A percentile compares a stretch with the other conserved stretches of the same genome.
Evolutionary conservation across 1,140 invertebrate species (phyloP).

Genomic region (Eciton burchellii): DNA sequence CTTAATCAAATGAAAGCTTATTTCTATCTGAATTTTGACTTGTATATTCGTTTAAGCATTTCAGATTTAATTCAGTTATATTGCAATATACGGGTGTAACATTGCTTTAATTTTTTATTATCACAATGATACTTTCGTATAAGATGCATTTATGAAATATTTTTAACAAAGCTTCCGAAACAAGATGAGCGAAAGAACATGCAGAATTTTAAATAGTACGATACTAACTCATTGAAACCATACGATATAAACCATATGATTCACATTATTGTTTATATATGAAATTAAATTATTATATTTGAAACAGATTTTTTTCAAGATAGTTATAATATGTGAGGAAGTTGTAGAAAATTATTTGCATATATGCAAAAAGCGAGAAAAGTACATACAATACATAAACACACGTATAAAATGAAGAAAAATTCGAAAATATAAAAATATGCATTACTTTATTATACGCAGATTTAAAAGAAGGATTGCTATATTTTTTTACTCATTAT

Average conservation of each 20-base stretch:
- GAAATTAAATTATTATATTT: constrained; percentile 22
- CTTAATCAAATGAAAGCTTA: neutral
- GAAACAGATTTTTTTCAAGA: neutral
- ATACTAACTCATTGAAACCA: neutral
- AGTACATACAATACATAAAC: constrained; percentile 34
- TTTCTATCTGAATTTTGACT: constrained; percentile 13
- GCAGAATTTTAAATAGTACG: neutral
- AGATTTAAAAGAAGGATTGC: constrained; percentile 5
- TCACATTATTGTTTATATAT: constrained; percentile 12
- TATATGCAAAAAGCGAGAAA: constrained; percentile 23
- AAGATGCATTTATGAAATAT: constrained; percentile 34
- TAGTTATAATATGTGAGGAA: constrained; percentile 45
- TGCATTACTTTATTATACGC: constrained; percentile 40
- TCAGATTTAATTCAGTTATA: constrained; percentile 40
- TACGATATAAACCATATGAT: too few species aligned
- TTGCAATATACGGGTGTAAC: constrained; percentile 24
- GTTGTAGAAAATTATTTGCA: constrained; percentile 61
- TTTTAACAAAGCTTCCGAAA: constrained; percentile 48
- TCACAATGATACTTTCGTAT: constrained; percentile 37
- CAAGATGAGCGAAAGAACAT: neutral
- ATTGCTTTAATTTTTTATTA: constrained; percentile 47
- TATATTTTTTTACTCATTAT: constrained; percentile 11
- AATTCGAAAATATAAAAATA: constrained; percentile 29
- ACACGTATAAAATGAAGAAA: too few species aligned
- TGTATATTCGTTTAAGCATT: constrained; percentile 30